Percentiles rank a stretch among this genome's conserved stretches.
Evolutionary conservation across 2,888 invertebrate genomes (phyloP).

Genomic region (Acleris sparsana): DNA sequence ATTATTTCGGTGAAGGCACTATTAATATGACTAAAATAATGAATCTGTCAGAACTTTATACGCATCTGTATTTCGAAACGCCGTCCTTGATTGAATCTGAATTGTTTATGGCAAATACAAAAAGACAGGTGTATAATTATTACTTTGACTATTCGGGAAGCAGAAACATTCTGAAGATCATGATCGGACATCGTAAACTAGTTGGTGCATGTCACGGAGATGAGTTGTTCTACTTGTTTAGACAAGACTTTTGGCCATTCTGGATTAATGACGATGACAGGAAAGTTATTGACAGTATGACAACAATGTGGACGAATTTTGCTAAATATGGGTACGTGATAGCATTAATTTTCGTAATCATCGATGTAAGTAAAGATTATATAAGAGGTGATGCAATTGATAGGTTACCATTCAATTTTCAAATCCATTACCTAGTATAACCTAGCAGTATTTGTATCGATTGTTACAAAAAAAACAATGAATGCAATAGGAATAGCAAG

Average conservation of each 20-base stretch:
- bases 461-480: no score
- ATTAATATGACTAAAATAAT: slow-evolving; percentile 63
- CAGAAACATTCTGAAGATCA: slow-evolving; percentile 63
- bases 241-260: slow-evolving; percentile 59
- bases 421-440: no score
- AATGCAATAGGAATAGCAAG: no score
- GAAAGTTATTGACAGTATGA: slow-evolving; percentile 61
- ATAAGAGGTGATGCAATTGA: no score
- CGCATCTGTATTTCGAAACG: slow-evolving; percentile 72
- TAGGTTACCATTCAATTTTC: no score
- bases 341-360: neutral
- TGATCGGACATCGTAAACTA: slow-evolving; percentile 52
- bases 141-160: slow-evolving; percentile 67
- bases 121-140: slow-evolving; percentile 64
- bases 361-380: no score
- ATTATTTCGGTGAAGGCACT: slow-evolving; percentile 74
- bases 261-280: slow-evolving; percentile 54
- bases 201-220: slow-evolving; percentile 70
- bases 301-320: slow-evolving; percentile 72
- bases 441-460: no score
- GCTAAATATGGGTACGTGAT: slow-evolving; percentile 67
- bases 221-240: slow-evolving; percentile 71
- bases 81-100: slow-evolving; percentile 66
- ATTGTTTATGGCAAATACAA: slow-evolving; percentile 44
- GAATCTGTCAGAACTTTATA: slow-evolving; percentile 65